Evolutionary conservation across 2,113 vertebrate species (phyloP).

Genomic region (Dasypus novemcinctus): DNA sequence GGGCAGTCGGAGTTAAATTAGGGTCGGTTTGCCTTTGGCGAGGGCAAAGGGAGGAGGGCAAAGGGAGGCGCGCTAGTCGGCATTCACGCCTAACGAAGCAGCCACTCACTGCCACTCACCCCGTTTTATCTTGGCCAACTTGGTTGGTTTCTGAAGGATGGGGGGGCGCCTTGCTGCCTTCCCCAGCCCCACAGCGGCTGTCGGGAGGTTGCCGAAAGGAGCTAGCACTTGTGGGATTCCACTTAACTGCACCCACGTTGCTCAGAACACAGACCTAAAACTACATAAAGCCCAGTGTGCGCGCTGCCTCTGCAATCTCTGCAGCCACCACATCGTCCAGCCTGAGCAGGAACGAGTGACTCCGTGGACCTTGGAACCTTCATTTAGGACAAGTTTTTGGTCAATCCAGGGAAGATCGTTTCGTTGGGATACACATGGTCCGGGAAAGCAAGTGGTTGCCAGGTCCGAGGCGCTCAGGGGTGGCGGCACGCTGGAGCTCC

Average conservation of each 20-base stretch:
- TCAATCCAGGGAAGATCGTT: neutral
- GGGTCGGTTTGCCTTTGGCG: neutral
- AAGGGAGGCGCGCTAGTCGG: neutral
- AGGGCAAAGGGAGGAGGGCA: too few relatives aligned
- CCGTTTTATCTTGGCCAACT: neutral
- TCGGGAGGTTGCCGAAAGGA: neutral
- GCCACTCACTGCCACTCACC: too few relatives aligned
- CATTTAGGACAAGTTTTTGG: neutral
- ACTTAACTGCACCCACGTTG: neutral
- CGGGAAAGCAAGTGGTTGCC: neutral
- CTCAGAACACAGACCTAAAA: neutral
- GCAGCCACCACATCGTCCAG: accelerated
- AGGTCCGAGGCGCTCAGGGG: neutral
- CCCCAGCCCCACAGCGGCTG: neutral
- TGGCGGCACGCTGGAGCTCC: neutral
- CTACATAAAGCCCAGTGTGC: too few relatives aligned
- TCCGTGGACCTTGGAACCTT: neutral
- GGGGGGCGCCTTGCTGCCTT: neutral
- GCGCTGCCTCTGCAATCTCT: neutral
- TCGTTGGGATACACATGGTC: neutral
- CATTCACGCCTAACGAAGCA: neutral
- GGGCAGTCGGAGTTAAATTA: neutral
- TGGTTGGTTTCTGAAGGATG: neutral
- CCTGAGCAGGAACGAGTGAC: neutral
- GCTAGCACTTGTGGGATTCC: neutral